Conservation (phyloP, 2,888 invertebrate genomes). For the Thereva nobilitata region DNA sequence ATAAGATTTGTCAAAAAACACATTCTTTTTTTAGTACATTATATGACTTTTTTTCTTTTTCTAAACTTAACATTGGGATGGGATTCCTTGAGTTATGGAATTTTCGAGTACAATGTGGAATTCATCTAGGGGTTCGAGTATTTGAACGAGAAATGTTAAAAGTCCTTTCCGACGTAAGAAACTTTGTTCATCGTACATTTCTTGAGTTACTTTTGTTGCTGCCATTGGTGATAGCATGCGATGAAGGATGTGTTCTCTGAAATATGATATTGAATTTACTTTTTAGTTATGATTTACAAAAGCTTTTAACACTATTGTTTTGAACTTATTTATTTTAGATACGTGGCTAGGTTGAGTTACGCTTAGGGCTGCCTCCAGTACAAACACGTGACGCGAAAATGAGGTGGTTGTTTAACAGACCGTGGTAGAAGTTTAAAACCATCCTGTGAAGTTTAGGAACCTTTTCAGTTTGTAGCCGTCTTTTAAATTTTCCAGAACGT, state of each 20-base stretch:
- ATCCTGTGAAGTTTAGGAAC: no score
- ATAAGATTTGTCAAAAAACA: no score
- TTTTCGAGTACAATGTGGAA: constrained; percentile 86
- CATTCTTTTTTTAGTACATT: no score
- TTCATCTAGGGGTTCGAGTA: constrained; percentile 86
- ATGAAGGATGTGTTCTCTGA: constrained; percentile 85
- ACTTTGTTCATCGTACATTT: constrained; percentile 96
- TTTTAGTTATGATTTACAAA: neutral
- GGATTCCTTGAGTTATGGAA: constrained; percentile 70
- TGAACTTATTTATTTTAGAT: neutral
- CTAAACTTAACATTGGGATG: constrained; percentile 54
- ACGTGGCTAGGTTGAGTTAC: neutral
- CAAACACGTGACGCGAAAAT: no score
- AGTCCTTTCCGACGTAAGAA: constrained; percentile 87
- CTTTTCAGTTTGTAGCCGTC: no score
- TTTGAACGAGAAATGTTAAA: constrained; percentile 86
- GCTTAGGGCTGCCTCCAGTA: no score
- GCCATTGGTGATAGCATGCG: constrained; percentile 92
- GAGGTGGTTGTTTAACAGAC: no score
- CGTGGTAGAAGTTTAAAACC: no score
- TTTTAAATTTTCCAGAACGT: no score
- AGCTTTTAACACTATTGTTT: neutral
- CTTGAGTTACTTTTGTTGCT: constrained; percentile 80
- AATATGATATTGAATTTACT: constrained; percentile 45
- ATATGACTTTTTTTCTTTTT: neutral